Evolutionary conservation across 2,888 invertebrate genomes (phyloP), one percentile per base, ranked within the genome.

Genomic region (Parochlus steinenii): DNA sequence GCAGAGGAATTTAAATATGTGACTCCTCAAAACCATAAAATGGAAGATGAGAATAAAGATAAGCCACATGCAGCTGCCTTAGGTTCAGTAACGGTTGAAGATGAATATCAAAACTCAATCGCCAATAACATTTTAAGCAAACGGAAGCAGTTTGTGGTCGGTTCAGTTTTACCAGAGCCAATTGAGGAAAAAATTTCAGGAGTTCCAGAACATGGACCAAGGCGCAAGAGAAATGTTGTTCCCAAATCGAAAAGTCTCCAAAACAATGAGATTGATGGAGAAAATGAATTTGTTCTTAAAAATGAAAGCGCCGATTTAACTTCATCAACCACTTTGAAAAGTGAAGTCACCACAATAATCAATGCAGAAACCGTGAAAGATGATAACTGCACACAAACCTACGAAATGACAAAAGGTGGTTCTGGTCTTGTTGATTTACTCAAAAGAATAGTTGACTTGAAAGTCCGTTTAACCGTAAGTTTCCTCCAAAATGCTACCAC

Each of bases 401-500:
- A 42, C 19, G 28, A 36, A 20, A 36, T 27, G 20, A 29, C 30
- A 22, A 26, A 23, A 6, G 31, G 14, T 14, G 25, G 20, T 20
- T 34, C 31, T 20, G 41, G 26, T 16, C 24, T 43, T 24, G 33
- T 74, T 33, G 63, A 65, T 10, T 63, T 77, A 38, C 49, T 79
- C 12, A 69, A 65, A 48, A 67, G 70, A 43, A 54, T 79, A 24
- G 64, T 77, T 3, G 73, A 76, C 47, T 64, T 76, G 35, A 79
- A 79, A 53, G 58, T 78, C 19, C 64, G 68, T 46, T 53, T 78
- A 29, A 77, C 78, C 1, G 51, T 79, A 35, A 71, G 72, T 38
- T 62, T 80, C 40, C 51, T 80, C 11, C 71, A 72, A 47, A 71
- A 68, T 38, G 73, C 77, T 3, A 72, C 77, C 7, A 69, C 72